Evolutionary conservation across 92 coral and sea anemone species (phyloP), one percentile per base, ranked within the genome.

Genomic region (Pocillopora meandrina): DNA sequence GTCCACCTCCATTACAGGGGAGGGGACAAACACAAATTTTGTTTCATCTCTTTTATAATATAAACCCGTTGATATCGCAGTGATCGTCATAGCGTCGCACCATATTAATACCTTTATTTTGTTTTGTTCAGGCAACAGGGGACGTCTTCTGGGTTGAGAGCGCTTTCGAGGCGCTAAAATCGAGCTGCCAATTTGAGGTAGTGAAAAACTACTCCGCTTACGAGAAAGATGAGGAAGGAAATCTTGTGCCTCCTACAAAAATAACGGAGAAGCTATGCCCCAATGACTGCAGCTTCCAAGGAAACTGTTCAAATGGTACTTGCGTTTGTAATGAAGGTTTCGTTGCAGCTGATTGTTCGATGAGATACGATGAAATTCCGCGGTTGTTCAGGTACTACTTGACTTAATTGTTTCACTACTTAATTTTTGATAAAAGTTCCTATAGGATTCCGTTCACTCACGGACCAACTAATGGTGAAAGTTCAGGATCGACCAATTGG

Each of bases 311-410:
- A 19, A 89, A 84, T 59, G 82, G 88, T 1, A 89, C 89, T 1
- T 89, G 92, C 63, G 21, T 66, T 35, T 89, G 92, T 89, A 66
- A 79, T 80, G 89, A 89, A 57, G 89, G 79, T 18, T 89, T 52
- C n/a, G 85, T 88, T n/a, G 76, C 88, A 5, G 77, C 74, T 21
- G 91, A 88, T 52, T 88, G 91, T 20, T 88, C 91, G 6, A 88
- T 88, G 75, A 84, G 88, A 3, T 65, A 84, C 65, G 49, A 82
- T 59, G 75, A 82, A 16, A 77, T 79, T 21, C 92, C 92, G 2
- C 64, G 71, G 52, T 52, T 82, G 64, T 82, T 69, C 56, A 82
- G 86, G 80, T 82, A 42, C 26, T 26, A 26, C 26, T 26, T 26
- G 26, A 26, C 26, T 26, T 26, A 26, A 26, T 26, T 26, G 26